Evolutionary conservation across 2,113 vertebrate species (phyloP).

Genomic region (Rhegmatorhina hoffmannsi): DNA sequence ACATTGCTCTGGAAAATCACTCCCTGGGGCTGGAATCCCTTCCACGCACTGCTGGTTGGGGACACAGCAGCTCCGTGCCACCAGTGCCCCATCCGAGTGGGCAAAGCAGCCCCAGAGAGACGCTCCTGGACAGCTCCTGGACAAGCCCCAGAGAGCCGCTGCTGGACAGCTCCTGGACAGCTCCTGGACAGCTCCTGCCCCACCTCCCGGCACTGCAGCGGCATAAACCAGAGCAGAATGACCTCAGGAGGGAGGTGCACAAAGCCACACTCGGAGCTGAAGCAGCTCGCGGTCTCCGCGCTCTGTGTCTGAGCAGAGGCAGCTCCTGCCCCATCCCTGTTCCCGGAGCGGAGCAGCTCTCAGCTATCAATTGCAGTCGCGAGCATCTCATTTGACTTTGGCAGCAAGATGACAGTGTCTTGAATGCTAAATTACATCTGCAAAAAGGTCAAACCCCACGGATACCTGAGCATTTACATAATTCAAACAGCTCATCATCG

Average conservation of each 20-base stretch:
- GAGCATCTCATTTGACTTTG: conserved; percentile 69
- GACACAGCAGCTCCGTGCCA: background rate
- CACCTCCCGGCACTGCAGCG: background rate
- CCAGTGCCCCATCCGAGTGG: background rate
- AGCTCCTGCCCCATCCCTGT: background rate
- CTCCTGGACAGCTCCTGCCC: background rate
- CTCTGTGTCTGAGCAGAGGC: too few species aligned
- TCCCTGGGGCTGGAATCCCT: background rate
- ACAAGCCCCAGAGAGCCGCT: too few species aligned
- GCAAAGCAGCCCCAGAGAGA: background rate
- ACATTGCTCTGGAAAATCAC: background rate
- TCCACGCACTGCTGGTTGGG: background rate
- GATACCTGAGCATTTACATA: conserved; percentile 71
- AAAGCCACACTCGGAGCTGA: background rate
- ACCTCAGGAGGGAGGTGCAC: background rate
- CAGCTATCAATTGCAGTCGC: conserved; percentile 66
- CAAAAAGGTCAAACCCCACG: conserved; percentile 65
- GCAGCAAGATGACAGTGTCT: conserved; percentile 65
- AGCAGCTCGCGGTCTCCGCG: too few species aligned
- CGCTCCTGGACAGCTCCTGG: too few species aligned
- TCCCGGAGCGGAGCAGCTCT: conserved; percentile 45
- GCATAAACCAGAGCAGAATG: accelerated
- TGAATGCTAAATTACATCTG: conserved; percentile 73
- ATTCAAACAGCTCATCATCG: conserved; percentile 68
- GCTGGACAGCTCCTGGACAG: background rate